A percentile compares a stretch with the other conserved stretches of the same genome.
phyloP scores from a whole-genome alignment of 2,113 vertebrate genomes.

The Thermophis baileyi region DNA sequence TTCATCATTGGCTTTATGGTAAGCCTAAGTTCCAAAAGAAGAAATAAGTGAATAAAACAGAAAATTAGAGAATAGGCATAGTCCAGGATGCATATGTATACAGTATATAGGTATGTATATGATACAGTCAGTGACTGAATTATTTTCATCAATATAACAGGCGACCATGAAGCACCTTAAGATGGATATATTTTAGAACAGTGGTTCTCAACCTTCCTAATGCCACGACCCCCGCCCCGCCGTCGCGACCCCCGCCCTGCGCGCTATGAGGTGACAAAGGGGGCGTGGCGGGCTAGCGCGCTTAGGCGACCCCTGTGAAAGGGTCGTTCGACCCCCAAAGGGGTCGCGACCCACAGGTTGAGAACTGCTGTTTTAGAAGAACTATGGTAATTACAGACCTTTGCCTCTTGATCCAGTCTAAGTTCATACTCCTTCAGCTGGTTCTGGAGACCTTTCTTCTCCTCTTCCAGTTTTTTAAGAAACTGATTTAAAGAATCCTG shows the following conservation, averaged over 20 bases:
- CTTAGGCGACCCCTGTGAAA: too few species aligned
- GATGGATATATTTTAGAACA: conserved; percentile 13
- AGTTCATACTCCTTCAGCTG: conserved; percentile 79
- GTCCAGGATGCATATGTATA: background rate
- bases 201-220: too few species aligned
- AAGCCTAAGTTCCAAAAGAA: conserved; percentile 67
- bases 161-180: background rate
- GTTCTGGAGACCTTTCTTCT: conserved; percentile 76
- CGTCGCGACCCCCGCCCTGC: too few species aligned
- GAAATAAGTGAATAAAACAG: conserved; percentile 6
- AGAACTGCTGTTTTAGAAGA: conserved; percentile 22
- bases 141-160: conserved; percentile 1
- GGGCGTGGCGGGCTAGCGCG: too few species aligned
- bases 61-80: conserved; percentile 10
- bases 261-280: too few species aligned
- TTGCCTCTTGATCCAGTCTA: conserved; percentile 79
- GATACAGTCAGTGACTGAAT: conserved; percentile 6
- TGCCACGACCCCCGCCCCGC: too few species aligned
- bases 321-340: too few species aligned
- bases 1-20: conserved; percentile 80
- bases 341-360: too few species aligned
- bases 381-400: conserved; percentile 68
- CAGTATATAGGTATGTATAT: background rate
- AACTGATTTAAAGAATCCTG: conserved; percentile 76
- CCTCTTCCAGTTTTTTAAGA: conserved; percentile 75